A percentile compares a stretch with the other conserved stretches of the same genome.
phyloP scores from a whole-genome alignment of 2,888 invertebrate genomes.

The Myathropa florea region DNA sequence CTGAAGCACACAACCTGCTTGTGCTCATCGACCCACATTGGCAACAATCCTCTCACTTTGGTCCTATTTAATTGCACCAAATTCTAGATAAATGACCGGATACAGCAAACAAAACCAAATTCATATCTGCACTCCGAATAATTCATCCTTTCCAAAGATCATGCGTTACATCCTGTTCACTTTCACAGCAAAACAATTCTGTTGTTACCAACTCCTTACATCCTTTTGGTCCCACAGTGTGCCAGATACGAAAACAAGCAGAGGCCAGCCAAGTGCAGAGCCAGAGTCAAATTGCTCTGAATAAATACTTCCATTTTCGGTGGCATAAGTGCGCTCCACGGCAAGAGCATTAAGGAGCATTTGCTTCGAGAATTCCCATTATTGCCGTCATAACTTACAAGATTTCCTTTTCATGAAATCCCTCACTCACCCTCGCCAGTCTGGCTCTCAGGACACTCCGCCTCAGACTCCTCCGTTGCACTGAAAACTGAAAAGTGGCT shows the following conservation, averaged over 20 bases:
- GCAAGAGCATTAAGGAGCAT: conserved; percentile 50
- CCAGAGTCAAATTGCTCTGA: conserved; percentile 17
- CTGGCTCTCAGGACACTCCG: conserved; percentile 7
- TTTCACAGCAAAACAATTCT: not conserved
- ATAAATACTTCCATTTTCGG: conserved; percentile 68
- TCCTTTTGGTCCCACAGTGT: conserved; percentile 48
- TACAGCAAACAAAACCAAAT: not conserved
- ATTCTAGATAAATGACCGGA: too few species aligned
- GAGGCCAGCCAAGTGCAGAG: conserved; percentile 13
- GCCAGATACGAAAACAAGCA: not conserved
- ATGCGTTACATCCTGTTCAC: too few species aligned
- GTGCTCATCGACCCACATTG: too few species aligned
- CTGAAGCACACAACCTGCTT: too few species aligned
- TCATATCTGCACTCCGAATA: too few species aligned
- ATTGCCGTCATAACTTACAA: conserved; percentile 68
- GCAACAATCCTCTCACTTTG: too few species aligned
- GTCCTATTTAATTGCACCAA: too few species aligned
- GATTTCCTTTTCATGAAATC: conserved; percentile 55
- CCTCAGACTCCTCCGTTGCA: conserved; percentile 28
- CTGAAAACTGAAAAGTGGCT: conserved; percentile 41
- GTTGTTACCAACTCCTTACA: too few species aligned
- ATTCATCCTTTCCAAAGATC: too few species aligned
- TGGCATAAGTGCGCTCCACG: conserved; percentile 53
- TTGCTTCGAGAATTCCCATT: conserved; percentile 62
- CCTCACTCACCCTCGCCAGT: conserved; percentile 1